Conservation (phyloP, 2,888 invertebrate genomes). For the Troglohyphantes excavatus region DNA sequence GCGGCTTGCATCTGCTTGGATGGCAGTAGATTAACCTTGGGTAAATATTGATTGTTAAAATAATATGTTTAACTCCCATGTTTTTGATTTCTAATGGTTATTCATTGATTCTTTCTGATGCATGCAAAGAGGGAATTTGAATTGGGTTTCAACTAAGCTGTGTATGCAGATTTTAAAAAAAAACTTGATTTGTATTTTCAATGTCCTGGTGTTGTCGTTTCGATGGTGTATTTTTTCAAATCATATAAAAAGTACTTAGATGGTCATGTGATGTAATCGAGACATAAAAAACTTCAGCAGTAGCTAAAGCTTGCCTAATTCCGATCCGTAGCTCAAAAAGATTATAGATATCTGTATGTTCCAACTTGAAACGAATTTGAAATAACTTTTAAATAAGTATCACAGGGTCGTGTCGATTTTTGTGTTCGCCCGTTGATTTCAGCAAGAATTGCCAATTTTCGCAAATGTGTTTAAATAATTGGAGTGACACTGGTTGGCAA, state of each 20-base stretch:
- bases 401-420: constrained; percentile 5
- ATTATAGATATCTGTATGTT: constrained; percentile 28
- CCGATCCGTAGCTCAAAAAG: constrained; percentile 48
- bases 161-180: constrained; percentile 55
- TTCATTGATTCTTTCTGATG: no score
- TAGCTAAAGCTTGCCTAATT: constrained; percentile 42
- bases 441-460: background rate
- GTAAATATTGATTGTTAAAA: no score
- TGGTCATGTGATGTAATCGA: background rate
- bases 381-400: constrained; percentile 11
- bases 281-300: constrained; percentile 17
- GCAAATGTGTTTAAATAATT: background rate
- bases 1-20: no score
- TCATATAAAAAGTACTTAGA: constrained; percentile 11
- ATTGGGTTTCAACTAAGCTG: background rate
- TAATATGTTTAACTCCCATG: no score
- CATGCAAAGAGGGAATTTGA: background rate
- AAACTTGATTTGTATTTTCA: constrained; percentile 40
- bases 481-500: no score
- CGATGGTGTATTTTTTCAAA: constrained; percentile 50
- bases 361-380: constrained; percentile 36
- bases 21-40: no score
- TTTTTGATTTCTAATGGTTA: no score
- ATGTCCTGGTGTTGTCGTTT: constrained; percentile 42
- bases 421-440: background rate